Percentiles rank a stretch among this genome's conserved stretches.
These are phyloP conservation scores for Cetonia aurata DNA, from an alignment of 2,888 invertebrate genomes.

Conservation along the genomic window DNA sequence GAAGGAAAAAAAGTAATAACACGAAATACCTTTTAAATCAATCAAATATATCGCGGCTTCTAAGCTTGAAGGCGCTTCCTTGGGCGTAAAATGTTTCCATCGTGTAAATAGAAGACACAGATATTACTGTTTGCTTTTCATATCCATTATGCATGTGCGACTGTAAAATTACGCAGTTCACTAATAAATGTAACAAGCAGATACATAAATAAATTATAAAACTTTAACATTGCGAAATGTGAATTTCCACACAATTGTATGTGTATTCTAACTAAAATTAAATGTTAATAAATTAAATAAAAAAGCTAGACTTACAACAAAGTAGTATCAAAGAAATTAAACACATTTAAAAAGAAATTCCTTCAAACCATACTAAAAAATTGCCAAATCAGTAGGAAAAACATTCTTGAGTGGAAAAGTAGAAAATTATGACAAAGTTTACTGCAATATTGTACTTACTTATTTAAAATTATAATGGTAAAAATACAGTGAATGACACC, in stretches of 20 bases:
- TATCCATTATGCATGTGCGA: constrained; percentile 23
- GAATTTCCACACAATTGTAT: neutral
- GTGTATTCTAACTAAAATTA: neutral
- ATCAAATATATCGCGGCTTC: constrained; percentile 25
- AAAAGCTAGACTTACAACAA: too few species aligned
- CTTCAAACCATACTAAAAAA: too few species aligned
- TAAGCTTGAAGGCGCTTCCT: constrained; percentile 19
- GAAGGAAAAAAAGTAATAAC: constrained; percentile 22
- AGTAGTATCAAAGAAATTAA: too few species aligned
- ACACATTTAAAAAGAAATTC: too few species aligned
- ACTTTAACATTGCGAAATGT: neutral
- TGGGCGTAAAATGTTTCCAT: constrained; percentile 16
- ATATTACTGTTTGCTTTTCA: constrained; percentile 24
- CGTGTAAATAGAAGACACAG: constrained; percentile 21
- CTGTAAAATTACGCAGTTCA: constrained; percentile 31
- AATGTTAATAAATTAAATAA: too few species aligned
- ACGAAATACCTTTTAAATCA: constrained; percentile 38
- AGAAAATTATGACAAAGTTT: too few species aligned
- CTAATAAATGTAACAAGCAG: constrained; percentile 10
- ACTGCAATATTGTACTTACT: too few species aligned
- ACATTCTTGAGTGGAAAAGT: too few species aligned
- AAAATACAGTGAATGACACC: too few species aligned
- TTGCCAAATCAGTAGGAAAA: too few species aligned
- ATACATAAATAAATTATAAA: neutral
- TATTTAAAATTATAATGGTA: too few species aligned